Base-by-base conservation (phyloP, 2,888 invertebrate genomes). In the Drosophila nr. medialis region DNA sequence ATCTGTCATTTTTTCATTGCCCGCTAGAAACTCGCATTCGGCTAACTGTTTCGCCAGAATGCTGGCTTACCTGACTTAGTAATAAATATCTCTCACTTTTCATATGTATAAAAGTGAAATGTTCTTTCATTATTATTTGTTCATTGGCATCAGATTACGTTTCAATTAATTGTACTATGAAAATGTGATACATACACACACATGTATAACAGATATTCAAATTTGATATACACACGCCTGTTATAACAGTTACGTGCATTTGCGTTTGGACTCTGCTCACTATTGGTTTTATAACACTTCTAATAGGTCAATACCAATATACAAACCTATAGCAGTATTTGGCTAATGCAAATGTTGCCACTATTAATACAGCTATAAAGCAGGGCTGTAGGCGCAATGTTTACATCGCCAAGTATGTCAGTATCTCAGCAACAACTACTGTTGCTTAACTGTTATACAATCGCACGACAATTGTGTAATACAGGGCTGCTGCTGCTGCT, bases 1-100 rank as follows among this genome's bases (percentile, higher is more conserved):
- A 54, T 60, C 36, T 73, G 59, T 58, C 15, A 8, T 45, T 45
- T 42, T 45, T 15, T 21, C 21, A 21, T 62, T 68, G 76, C 70
- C 78, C 81, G 74, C 81, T 78, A 83, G 78, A 78, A 60, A 77
- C 70, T 63, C 45, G 64, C 77, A 62, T 49, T 77, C 65, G 64
- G 62, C 61, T 84, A 86, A 86, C 87, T 80, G 83, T 83, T 74
- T 64, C 48, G 54, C 29, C 45, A 59, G 32, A 67, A 67, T 60
- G 61, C 48, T 45, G 48, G 56, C 61, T 61, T 67, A 61, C 45
- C 48, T 32, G 42, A 30, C 36, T 30, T 62, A 66, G 56, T 77
- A 67, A 40, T 75, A 21, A 29, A 30, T 50, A n/a, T n/a, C 18
- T n/a, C 40, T 21, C 10, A 55, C 59, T 32, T 55, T 32, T 48